Conservation (phyloP, 2,888 invertebrate genomes). For the Lacanobia wlatinum region DNA sequence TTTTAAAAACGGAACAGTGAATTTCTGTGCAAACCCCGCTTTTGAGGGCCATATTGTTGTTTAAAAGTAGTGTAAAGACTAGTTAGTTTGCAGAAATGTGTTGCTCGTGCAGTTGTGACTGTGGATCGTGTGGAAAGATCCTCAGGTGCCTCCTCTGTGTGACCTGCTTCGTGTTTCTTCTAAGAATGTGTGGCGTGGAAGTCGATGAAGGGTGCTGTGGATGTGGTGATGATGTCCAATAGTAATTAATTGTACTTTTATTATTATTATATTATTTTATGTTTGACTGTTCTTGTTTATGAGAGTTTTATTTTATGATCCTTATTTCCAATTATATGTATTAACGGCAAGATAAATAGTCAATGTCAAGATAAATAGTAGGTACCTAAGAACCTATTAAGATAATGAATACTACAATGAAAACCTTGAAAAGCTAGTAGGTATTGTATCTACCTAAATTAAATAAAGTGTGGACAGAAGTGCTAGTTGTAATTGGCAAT, state of each 20-base stretch:
- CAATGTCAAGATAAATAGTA: not conserved
- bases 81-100: slow-evolving; percentile 74
- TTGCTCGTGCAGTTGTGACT: slow-evolving; percentile 78
- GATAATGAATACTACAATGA: not conserved
- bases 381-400: not conserved
- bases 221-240: slow-evolving; percentile 63
- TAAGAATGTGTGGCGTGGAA: slow-evolving; percentile 83
- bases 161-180: slow-evolving; percentile 78
- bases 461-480: not conserved
- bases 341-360: not conserved
- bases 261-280: slow-evolving; percentile 23
- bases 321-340: not conserved
- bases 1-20: not conserved
- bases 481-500: too few relatives aligned
- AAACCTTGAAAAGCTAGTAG: not conserved
- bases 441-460: not conserved
- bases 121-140: slow-evolving; percentile 81
- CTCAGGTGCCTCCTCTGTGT: slow-evolving; percentile 82
- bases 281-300: slow-evolving; percentile 5
- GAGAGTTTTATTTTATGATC: slow-evolving; percentile 42
- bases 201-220: slow-evolving; percentile 79
- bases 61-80: not conserved
- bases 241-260: slow-evolving; percentile 14
- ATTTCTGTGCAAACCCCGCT: not conserved
- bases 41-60: not conserved